Percentiles rank a stretch among this genome's conserved stretches.
phyloP scores from a whole-genome alignment of 2,888 invertebrate species.

The Lasius platythorax region DNA sequence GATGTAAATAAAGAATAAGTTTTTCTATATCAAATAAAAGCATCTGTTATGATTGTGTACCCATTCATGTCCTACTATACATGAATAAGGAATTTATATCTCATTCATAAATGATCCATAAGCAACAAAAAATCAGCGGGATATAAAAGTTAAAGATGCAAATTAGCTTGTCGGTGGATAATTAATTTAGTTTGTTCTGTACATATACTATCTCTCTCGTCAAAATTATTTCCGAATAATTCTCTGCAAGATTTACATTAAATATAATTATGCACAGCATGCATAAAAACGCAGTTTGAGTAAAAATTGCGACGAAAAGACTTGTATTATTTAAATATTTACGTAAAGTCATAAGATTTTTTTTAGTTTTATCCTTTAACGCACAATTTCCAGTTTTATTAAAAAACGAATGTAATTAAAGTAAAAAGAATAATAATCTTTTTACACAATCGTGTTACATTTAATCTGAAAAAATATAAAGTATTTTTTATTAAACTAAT shows the following conservation, averaged over 20 bases:
- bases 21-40: background rate
- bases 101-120: background rate
- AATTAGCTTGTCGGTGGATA: slow-evolving; percentile 15
- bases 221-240: slow-evolving; percentile 14
- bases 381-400: background rate
- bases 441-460: background rate
- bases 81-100: background rate
- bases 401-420: background rate
- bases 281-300: background rate
- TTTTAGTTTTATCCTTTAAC: background rate
- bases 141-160: slow-evolving; percentile 14
- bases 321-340: slow-evolving; percentile 15
- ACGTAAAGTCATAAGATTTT: background rate
- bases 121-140: background rate
- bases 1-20: background rate
- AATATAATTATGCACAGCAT: slow-evolving; percentile 6
- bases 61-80: background rate
- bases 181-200: background rate
- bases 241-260: slow-evolving; percentile 24
- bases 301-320: background rate
- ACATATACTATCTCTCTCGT: background rate
- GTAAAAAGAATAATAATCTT: background rate
- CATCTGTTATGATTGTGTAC: background rate
- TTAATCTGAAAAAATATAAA: background rate
- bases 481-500: background rate